phyloP scores from a whole-genome alignment of 2,888 invertebrate genomes.

The Calliopum simillimum region DNA sequence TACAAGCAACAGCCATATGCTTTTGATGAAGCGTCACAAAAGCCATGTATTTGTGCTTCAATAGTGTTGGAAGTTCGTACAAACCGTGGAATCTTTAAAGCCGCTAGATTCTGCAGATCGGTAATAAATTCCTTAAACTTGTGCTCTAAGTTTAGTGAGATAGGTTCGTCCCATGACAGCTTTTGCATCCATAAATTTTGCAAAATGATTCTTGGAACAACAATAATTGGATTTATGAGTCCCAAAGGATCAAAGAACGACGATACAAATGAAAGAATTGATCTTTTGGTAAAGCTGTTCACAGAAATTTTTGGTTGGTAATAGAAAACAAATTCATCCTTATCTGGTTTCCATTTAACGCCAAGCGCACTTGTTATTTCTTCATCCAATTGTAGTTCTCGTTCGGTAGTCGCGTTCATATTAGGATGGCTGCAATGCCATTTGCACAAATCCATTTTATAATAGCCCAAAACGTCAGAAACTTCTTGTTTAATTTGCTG shows the following conservation, averaged over 20 bases:
- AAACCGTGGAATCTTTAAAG: slow-evolving; percentile 1
- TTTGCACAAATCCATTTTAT: slow-evolving; percentile 13
- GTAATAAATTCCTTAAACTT: background rate
- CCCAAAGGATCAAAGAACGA: slow-evolving; percentile 40
- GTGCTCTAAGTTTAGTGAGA: background rate
- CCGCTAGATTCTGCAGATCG: background rate
- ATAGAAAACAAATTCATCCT: slow-evolving; percentile 23
- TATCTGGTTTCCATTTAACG: slow-evolving; percentile 24
- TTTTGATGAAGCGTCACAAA: slow-evolving; percentile 34
- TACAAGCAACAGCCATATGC: slow-evolving; percentile 38
- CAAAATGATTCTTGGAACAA: slow-evolving; percentile 19
- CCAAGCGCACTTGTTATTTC: slow-evolving; percentile 25
- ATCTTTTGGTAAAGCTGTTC: slow-evolving; percentile 14
- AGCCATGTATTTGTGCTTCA: slow-evolving; percentile 33
- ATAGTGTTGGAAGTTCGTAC: no score
- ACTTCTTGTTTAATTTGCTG: slow-evolving; percentile 2
- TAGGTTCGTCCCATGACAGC: slow-evolving; percentile 24
- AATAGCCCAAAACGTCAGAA: background rate
- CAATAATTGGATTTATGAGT: slow-evolving; percentile 18
- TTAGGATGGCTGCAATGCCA: slow-evolving; percentile 26
- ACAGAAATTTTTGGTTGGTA: slow-evolving; percentile 7
- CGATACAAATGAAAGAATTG: slow-evolving; percentile 32
- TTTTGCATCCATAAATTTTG: slow-evolving; percentile 32
- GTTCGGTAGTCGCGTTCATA: background rate
- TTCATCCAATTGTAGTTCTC: slow-evolving; percentile 13